Base-by-base conservation (phyloP, 2,888 invertebrate species). In the Nemurella pictetii region DNA sequence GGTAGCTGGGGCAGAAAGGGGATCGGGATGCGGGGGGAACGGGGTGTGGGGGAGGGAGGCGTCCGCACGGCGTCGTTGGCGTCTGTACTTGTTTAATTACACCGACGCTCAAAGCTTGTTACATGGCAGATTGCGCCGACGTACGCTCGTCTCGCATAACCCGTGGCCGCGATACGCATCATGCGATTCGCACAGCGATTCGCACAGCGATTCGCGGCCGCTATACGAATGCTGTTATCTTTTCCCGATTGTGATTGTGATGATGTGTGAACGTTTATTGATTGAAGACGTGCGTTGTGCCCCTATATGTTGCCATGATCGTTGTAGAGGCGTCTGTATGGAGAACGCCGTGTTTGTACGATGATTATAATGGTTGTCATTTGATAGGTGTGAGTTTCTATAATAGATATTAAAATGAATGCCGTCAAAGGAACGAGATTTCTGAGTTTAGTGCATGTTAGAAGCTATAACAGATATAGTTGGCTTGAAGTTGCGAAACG, bases 31-130 rank as follows among this genome's bases (percentile, higher is more conserved):
- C 25, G 32, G 80, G 29, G 80, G 35, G n/a, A 12, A 25, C 36
- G 25, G 80, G 35, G 80, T 2, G 36, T 1, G 35, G 80, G 36
- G 27, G 80, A 36, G 80, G 36, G 36, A 1, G 35, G 36, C 35
- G 80, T 81, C 80, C 80, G 26, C 80, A 77, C 9, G 35, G 80
- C 28, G 75, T 35, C 80, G 82, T 55, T 55, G 55, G 82, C 55
- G 82, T 82, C 82, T 55, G 55, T 55, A 82, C 82, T 82, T 82
- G 82, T 82, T 82, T 82, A 82, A 82, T 82, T 82, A 82, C 82
- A 72, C 27, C 82, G 82, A 28, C 82, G 82, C 82, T 82, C 82
- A 82, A 55, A 82, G 82, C 82, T 28, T 82, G 82, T 82, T 82
- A 82, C 82, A 82, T 82, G 82, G 55, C 82, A 82, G 82, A 82